Conservation (phyloP, 1,140 invertebrate species). For the Nasonia vitripennis region DNA sequence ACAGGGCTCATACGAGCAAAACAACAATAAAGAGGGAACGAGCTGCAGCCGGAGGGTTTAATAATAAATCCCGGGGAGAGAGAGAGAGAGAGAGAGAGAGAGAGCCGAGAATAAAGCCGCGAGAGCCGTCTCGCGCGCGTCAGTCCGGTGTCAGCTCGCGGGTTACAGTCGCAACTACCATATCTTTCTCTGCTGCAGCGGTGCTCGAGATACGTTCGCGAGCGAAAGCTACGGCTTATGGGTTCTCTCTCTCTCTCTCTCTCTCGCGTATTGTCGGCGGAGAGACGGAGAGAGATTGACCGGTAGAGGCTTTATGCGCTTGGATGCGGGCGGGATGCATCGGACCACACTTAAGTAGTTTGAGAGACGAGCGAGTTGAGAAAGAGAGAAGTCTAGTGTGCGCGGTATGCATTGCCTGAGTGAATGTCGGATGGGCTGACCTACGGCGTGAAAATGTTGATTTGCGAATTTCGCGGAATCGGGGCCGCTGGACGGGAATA, state of each 20-base stretch:
- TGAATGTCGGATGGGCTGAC: background rate
- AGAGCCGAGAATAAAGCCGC: constrained; percentile 4
- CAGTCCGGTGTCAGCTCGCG: constrained; percentile 14
- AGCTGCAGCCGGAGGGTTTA: background rate
- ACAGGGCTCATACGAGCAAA: background rate
- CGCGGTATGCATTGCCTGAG: background rate
- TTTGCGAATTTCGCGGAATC: too few relatives aligned
- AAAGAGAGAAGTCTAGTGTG: background rate
- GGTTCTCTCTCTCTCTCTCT: too few relatives aligned
- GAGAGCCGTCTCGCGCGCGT: background rate
- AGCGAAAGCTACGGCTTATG: background rate
- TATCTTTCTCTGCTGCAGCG: background rate
- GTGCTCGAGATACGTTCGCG: background rate
- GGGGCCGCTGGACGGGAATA: too few relatives aligned
- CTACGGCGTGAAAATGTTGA: too few relatives aligned
- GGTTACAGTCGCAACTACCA: constrained; percentile 4
- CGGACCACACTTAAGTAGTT: background rate
- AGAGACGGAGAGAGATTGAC: background rate
- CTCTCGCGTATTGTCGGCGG: background rate
- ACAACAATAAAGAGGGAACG: background rate
- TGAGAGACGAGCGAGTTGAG: background rate
- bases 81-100: too few relatives aligned
- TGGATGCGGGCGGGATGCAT: background rate
- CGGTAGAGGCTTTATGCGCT: background rate
- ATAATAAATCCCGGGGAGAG: constrained; percentile 14